Evolutionary conservation across 2,113 vertebrate genomes (phyloP), one percentile per base, ranked within the genome.

Genomic region (Agelaius phoeniceus): DNA sequence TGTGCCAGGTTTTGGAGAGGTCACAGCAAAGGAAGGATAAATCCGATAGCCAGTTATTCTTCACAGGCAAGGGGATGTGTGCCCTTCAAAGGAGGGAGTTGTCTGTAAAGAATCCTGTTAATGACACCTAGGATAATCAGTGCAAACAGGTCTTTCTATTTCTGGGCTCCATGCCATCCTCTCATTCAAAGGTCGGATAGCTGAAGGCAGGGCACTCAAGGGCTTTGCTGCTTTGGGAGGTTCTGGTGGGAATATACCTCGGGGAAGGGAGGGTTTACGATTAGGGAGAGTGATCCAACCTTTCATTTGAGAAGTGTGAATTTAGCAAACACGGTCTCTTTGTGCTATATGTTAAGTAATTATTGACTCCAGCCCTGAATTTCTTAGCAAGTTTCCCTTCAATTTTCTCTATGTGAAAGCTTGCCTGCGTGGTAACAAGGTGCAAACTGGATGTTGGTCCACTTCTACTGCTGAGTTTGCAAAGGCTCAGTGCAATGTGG

Each of bases 141-240:
- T 48, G 80, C 86, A 96, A 96, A 96, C 97, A 97, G 91, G 90
- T 97, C 92, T 96, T 95, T 95, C 94, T 96, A 52, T 91, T 89
- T 75, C 94, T 97, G 95, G 94, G 96, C 94, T 95, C 83, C 48
- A 3, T 74, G 94, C 94, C 97, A 97, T 69, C 77, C 1, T 0
- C 83, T 93, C 87, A 49, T 89, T 92, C 92, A 77, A 83, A 91
- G 84, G 67, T 71, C 13, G 23, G 87, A 55, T 77, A 62, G 78
- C 71, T 87, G 81, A 83, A 78, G 80, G 94, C 96, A 79, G 66
- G 12, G 58, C 76, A 77, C 77, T 82, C 5, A 0, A 63, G 65
- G n/a, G 83, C 31, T 92, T 75, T 92, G 65, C 63, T 81, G 30
- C 52, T 93, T 83, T 90, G 68, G 48, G 72, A 95, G 82, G 31